Evolutionary conservation across 2,888 invertebrate genomes (phyloP).

Genomic region (Pammene aurita): DNA sequence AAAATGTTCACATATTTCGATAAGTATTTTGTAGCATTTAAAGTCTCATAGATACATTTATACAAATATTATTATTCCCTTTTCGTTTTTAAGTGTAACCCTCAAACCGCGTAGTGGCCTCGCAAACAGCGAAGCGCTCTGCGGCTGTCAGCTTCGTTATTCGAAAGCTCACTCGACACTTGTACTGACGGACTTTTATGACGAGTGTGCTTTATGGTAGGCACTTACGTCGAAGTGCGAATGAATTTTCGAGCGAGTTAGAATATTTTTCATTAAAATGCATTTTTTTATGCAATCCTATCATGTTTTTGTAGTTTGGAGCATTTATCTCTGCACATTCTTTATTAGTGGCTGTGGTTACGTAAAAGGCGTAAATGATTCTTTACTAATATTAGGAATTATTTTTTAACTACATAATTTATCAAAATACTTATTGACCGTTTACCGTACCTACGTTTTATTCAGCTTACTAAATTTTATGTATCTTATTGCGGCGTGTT

Average conservation of each 20-base stretch:
- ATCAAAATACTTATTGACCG: no score
- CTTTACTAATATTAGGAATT: no score
- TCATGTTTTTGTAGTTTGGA: no score
- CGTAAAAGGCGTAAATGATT: no score
- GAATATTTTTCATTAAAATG: neutral
- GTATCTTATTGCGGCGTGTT: no score
- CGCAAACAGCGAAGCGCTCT: conserved; percentile 31
- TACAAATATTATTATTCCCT: neutral
- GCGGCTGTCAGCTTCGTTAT: conserved; percentile 39
- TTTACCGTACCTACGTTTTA: no score
- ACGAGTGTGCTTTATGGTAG: conserved; percentile 28
- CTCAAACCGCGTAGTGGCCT: conserved; percentile 28
- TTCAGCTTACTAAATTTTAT: no score
- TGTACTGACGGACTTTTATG: conserved; percentile 33
- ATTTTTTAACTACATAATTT: no score
- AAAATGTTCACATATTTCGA: no score
- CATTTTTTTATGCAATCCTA: neutral
- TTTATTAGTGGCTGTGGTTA: no score
- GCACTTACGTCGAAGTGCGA: conserved; percentile 11
- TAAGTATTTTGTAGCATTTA: neutral
- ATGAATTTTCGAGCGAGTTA: conserved; percentile 15
- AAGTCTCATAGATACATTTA: neutral
- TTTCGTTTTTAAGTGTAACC: conserved; percentile 19
- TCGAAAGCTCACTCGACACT: conserved; percentile 30
- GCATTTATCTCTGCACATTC: no score